A percentile compares a stretch with the other conserved stretches of the same genome.
phyloP scores from a whole-genome alignment of 2,797 vertebrate species.

The Sternotherus odoratus region DNA sequence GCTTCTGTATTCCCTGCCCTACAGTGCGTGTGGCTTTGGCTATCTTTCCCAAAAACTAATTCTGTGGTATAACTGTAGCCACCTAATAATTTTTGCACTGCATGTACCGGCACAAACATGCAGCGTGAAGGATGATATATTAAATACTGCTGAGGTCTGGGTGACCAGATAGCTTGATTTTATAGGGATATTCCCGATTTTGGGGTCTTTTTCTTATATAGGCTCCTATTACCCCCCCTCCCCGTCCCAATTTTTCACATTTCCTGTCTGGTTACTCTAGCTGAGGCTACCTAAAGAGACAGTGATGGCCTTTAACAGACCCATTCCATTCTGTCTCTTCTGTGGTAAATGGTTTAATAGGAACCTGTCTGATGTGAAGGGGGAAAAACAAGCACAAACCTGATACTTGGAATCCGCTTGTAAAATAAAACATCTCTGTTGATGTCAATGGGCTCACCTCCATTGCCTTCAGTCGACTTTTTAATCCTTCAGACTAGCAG shows the following conservation, averaged over 20 bases:
- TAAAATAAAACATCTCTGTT: background rate
- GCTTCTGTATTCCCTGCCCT: slow-evolving; percentile 61
- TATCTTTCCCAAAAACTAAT: slow-evolving; percentile 58
- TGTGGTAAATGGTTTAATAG: background rate
- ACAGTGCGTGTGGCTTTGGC: slow-evolving; percentile 40
- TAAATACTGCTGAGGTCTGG: slow-evolving; percentile 1
- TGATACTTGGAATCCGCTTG: background rate
- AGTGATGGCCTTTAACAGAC: background rate
- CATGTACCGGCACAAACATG: background rate
- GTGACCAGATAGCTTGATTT: too few species aligned
- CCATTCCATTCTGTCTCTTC: background rate
- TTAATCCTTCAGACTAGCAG: background rate
- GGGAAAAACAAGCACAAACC: background rate
- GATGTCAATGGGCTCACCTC: background rate
- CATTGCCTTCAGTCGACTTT: background rate
- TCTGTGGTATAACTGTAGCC: slow-evolving; percentile 47
- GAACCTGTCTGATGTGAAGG: background rate
- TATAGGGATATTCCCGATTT: too few species aligned
- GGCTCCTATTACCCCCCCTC: too few species aligned
- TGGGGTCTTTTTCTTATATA: too few species aligned
- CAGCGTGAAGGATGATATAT: background rate
- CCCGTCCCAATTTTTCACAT: too few species aligned
- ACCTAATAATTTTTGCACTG: slow-evolving; percentile 59
- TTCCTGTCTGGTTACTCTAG: background rate
- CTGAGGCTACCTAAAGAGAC: slow-evolving; percentile 11